Evolutionary conservation across 2,113 vertebrate species (phyloP).

Genomic region (Mustelus asterias): DNA sequence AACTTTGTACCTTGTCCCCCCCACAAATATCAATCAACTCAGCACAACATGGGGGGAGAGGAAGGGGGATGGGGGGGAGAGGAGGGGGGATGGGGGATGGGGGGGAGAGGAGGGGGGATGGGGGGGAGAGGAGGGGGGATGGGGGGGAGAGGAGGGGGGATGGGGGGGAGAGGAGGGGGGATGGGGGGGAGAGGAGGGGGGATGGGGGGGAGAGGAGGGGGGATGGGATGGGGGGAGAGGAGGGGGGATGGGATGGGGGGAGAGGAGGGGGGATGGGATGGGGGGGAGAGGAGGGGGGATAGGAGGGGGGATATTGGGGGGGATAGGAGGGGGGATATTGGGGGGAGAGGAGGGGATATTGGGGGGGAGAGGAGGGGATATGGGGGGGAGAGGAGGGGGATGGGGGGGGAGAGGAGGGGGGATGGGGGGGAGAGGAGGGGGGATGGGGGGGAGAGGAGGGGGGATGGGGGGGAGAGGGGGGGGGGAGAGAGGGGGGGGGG

Average conservation of each 20-base stretch:
- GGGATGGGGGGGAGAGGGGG: no score
- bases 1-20: neutral
- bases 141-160: neutral
- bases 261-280: no score
- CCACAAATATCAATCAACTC: neutral
- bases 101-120: neutral
- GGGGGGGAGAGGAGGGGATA: no score
- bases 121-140: neutral
- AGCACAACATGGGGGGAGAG: neutral
- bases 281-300: no score
- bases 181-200: neutral
- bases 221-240: fast-evolving
- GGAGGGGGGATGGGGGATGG: neutral
- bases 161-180: neutral
- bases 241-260: no score
- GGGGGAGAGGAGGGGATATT: no score
- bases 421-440: no score
- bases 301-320: no score
- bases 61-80: neutral
- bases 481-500: no score
- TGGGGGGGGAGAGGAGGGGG: no score
- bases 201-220: neutral
- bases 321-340: fast-evolving
- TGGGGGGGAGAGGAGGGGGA: no score
- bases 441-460: no score